Conservation (phyloP, 2,113 vertebrate genomes). For the Charadrius vociferus region DNA sequence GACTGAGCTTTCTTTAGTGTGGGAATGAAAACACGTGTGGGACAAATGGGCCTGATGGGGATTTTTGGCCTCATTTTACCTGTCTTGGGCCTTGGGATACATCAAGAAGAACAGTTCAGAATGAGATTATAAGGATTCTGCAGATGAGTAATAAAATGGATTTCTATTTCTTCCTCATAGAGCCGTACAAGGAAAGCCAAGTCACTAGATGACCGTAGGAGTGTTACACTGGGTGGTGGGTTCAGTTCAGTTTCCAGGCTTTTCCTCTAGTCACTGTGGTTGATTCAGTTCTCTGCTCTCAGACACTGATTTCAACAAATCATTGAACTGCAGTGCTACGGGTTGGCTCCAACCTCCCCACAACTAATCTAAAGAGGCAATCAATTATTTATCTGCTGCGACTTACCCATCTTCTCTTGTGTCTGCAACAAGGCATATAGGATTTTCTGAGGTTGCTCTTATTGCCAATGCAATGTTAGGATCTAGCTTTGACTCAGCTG, state of each 20-base stretch:
- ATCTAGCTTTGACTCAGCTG: background rate
- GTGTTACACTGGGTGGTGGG: background rate
- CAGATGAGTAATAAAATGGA: background rate
- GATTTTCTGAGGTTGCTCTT: background rate
- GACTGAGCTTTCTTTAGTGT: constrained; percentile 43
- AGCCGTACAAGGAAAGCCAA: background rate
- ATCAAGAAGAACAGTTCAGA: background rate
- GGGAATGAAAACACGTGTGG: background rate
- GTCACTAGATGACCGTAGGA: background rate
- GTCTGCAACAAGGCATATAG: background rate
- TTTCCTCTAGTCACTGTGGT: background rate
- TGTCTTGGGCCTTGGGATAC: background rate
- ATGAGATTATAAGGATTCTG: background rate
- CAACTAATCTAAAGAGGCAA: background rate
- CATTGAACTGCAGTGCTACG: background rate
- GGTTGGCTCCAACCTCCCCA: background rate
- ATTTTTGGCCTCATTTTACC: background rate
- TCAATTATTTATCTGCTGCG: background rate
- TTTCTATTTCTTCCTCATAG: background rate
- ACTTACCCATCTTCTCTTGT: background rate
- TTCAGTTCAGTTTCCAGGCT: background rate
- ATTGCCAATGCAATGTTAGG: fast-evolving
- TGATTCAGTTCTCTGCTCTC: background rate
- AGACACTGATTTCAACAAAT: background rate
- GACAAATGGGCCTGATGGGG: background rate